Evolutionary conservation across 2,797 vertebrate species (phyloP).

Genomic region (Pelobates cultripes): DNA sequence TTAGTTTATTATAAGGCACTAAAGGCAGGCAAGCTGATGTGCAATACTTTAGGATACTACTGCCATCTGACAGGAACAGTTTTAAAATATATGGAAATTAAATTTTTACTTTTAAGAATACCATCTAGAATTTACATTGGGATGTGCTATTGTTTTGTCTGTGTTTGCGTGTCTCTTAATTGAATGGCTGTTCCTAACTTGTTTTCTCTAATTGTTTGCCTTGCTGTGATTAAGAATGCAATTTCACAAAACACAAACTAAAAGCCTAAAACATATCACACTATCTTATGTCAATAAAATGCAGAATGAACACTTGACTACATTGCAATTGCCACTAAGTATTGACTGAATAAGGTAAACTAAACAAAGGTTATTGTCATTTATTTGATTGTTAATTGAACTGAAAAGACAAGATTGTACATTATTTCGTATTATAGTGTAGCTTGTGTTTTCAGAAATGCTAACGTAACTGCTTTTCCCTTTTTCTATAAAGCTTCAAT

Average conservation of each 20-base stretch:
- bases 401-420: neutral
- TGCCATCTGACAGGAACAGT: too few species aligned
- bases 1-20: too few species aligned
- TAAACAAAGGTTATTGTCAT: neutral
- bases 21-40: too few species aligned
- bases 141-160: neutral
- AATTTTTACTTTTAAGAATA: neutral
- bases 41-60: too few species aligned
- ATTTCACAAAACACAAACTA: neutral
- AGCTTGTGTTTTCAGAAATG: too few species aligned
- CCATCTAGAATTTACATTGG: neutral
- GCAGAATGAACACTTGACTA: neutral
- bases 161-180: neutral
- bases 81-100: neutral
- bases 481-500: too few species aligned
- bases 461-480: too few species aligned
- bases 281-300: neutral
- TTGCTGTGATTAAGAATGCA: conserved; percentile 10
- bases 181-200: neutral
- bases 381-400: neutral
- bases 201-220: conserved; percentile 7
- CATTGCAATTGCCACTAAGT: neutral
- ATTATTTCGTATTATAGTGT: neutral
- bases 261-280: neutral
- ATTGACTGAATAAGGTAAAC: conserved; percentile 9